A percentile compares a stretch with the other conserved stretches of the same genome.
Conservation (phyloP, 2,888 invertebrate species). For the Scaptomyza reducta region DNA sequence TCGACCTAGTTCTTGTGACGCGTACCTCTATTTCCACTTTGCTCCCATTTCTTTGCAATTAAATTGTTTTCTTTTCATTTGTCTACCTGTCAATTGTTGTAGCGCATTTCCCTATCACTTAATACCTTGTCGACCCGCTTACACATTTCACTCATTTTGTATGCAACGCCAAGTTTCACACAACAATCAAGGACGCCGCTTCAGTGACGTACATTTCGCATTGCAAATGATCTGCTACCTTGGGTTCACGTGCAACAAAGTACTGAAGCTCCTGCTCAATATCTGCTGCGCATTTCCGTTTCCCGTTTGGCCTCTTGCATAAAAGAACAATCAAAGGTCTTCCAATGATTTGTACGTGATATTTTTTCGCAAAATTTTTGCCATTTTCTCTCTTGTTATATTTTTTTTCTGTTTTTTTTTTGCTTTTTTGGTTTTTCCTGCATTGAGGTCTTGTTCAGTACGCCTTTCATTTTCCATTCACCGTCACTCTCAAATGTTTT, state of each 20-base stretch:
- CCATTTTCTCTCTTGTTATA: slow-evolving; percentile 34
- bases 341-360: slow-evolving; percentile 72
- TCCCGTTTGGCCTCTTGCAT: slow-evolving; percentile 72
- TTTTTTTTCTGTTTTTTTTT: background rate
- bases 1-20: slow-evolving; percentile 9
- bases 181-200: slow-evolving; percentile 68
- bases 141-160: slow-evolving; percentile 52
- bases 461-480: slow-evolving; percentile 62
- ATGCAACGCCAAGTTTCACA: slow-evolving; percentile 63
- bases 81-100: slow-evolving; percentile 29
- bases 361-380: slow-evolving; percentile 59
- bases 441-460: slow-evolving; percentile 17
- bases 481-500: slow-evolving; percentile 33
- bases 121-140: slow-evolving; percentile 23
- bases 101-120: slow-evolving; percentile 54
- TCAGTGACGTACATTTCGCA: slow-evolving; percentile 49
- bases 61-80: slow-evolving; percentile 26
- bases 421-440: slow-evolving; percentile 53
- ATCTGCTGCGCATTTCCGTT: slow-evolving; percentile 58
- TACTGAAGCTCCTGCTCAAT: slow-evolving; percentile 26
- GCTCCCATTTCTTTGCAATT: slow-evolving; percentile 37
- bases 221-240: slow-evolving; percentile 58
- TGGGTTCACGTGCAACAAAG: background rate
- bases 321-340: slow-evolving; percentile 71
- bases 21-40: background rate